A percentile compares a stretch with the other conserved stretches of the same genome.
Conservation (phyloP, 2,888 invertebrate species). For the Hirtodrosophila duncani region DNA sequence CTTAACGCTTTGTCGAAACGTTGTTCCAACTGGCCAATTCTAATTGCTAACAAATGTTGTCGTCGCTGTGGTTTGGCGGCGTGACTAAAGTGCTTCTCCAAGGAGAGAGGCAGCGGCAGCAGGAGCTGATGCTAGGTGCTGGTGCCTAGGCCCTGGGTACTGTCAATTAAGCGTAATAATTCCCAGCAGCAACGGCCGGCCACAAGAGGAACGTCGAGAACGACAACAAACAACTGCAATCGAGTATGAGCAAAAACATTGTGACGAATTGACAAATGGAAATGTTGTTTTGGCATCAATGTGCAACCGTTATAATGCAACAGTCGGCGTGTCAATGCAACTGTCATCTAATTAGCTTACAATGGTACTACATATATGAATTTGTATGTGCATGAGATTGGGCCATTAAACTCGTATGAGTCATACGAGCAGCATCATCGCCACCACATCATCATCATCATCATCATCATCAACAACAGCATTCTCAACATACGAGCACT, state of each 20-base stretch:
- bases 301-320: slow-evolving; percentile 41
- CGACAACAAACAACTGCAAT: slow-evolving; percentile 29
- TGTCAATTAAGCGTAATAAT: slow-evolving; percentile 51
- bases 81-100: slow-evolving; percentile 54
- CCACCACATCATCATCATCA: too few relatives aligned
- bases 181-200: slow-evolving; percentile 1
- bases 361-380: too few relatives aligned
- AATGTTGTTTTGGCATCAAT: slow-evolving; percentile 36
- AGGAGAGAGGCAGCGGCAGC: not conserved
- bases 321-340: slow-evolving; percentile 16
- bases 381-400: too few relatives aligned
- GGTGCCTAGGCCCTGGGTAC: slow-evolving; percentile 3
- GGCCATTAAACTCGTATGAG: slow-evolving; percentile 26
- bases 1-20: slow-evolving; percentile 68
- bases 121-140: not conserved
- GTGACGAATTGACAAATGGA: not conserved
- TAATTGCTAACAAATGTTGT: slow-evolving; percentile 65
- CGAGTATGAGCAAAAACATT: slow-evolving; percentile 35
- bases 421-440: too few relatives aligned
- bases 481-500: too few relatives aligned
- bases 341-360: slow-evolving; percentile 49
- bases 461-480: too few relatives aligned
- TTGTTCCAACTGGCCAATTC: slow-evolving; percentile 51
- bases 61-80: slow-evolving; percentile 25
- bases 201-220: too few relatives aligned